Base-by-base conservation (phyloP, 2,797 vertebrate species). In the Choloepus didactylus region DNA sequence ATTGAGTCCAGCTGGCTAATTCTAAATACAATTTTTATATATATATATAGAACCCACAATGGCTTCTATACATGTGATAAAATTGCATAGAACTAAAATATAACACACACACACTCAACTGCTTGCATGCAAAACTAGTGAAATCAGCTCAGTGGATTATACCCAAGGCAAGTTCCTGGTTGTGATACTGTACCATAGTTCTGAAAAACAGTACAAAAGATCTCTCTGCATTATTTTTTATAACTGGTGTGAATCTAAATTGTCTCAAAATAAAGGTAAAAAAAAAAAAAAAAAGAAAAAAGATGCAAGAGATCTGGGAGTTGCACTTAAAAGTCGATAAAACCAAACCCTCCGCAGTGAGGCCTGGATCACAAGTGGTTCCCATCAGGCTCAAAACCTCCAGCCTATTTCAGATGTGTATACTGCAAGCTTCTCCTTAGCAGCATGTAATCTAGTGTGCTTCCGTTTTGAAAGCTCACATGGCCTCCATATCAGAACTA, bases 31-130 rank as follows among this genome's bases (percentile, higher is more conserved):
- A 5, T 7, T 21, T 56, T 6, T 56, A 21, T 7, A 56, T 19
- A 7, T 7, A 56, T 21, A 56, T 5, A 21, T 18, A 19, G 56
- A 56, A 56, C 56, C 56, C 56, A 56, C 19, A 7, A 56, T 56
- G 25, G 35, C 51, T 21, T 23, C 18, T 6, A 25, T 9, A 1
- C 11, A 9, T 0, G 0, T 4, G 8, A 9, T 9, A 25, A 10
- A 56, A 12, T 25, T 12, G 5, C 12, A 0, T 0, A 67, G 38
- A 62, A 46, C 14, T n/a, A 67, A 67, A 38, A 31, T 49, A 49
- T 11, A 49, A 9, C 8, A 38, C 4, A 7, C 44, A 19, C 1
- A 4, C 2, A 27, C 12, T 10, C 7, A 14, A 67, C 1, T 6
- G 4, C 15, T 1, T 15, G 31, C 5, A 0, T 4, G 15, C 35